Percentiles rank a stretch among this genome's conserved stretches.
Conservation (phyloP, 2,888 invertebrate species). For the Drosophila merina region DNA sequence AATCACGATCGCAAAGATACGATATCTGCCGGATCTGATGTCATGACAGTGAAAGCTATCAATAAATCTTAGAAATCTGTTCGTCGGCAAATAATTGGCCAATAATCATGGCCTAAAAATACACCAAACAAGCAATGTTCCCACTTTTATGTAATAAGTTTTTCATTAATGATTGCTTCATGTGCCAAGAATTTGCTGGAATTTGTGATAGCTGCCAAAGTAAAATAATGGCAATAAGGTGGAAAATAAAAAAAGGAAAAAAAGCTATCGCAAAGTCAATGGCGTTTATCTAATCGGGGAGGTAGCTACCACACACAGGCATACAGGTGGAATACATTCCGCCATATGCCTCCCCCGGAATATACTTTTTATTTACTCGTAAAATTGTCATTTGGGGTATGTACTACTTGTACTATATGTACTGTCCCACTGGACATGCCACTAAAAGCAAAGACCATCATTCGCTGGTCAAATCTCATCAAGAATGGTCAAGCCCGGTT, state of each 20-base stretch:
- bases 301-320: slow-evolving; percentile 35
- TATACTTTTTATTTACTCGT: background rate
- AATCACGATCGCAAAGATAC: slow-evolving; percentile 62
- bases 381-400: background rate
- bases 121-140: slow-evolving; percentile 32
- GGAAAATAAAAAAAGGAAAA: slow-evolving; percentile 17
- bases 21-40: slow-evolving; percentile 30
- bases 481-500: slow-evolving; percentile 63
- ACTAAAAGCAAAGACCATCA: slow-evolving; percentile 2
- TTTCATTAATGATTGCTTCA: slow-evolving; percentile 67
- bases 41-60: slow-evolving; percentile 18
- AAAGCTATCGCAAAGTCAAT: slow-evolving; percentile 54
- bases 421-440: slow-evolving; percentile 15
- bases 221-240: slow-evolving; percentile 44
- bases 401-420: slow-evolving; percentile 2
- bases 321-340: slow-evolving; percentile 32
- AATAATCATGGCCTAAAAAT: slow-evolving; percentile 51
- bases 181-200: slow-evolving; percentile 63
- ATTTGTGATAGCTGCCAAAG: slow-evolving; percentile 54
- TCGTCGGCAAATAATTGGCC: slow-evolving; percentile 10
- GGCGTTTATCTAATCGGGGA: slow-evolving; percentile 63
- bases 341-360: background rate
- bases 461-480: slow-evolving; percentile 25
- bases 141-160: slow-evolving; percentile 60
- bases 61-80: slow-evolving; percentile 17